Evolutionary conservation across 1,140 invertebrate genomes (phyloP).

Genomic region (Phymastichus coffea): DNA sequence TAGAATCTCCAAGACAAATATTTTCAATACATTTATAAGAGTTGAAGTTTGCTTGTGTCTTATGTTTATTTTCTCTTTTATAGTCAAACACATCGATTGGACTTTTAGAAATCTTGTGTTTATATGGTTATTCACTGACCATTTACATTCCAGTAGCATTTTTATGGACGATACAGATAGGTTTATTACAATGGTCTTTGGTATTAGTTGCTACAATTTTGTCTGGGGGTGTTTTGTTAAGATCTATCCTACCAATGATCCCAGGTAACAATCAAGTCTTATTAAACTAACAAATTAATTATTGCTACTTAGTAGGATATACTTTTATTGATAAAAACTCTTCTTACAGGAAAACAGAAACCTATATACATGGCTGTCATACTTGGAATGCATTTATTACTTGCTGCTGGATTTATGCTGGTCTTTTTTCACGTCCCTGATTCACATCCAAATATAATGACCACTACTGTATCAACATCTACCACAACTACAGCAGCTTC

Average conservation of each 20-base stretch:
- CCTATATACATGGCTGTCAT: slow-evolving; percentile 69
- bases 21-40: background rate
- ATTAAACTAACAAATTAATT: background rate
- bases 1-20: background rate
- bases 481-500: background rate
- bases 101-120: slow-evolving; percentile 82
- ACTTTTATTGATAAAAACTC: background rate
- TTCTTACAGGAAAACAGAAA: slow-evolving; percentile 53
- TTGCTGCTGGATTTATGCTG: slow-evolving; percentile 84
- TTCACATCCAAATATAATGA: background rate
- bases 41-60: too few species aligned
- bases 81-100: slow-evolving; percentile 59
- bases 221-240: slow-evolving; percentile 82
- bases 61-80: too few species aligned
- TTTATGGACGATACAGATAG: slow-evolving; percentile 85
- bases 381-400: slow-evolving; percentile 72
- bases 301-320: slow-evolving; percentile 31
- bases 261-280: slow-evolving; percentile 52
- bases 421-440: slow-evolving; percentile 64
- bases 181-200: slow-evolving; percentile 84
- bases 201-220: slow-evolving; percentile 76
- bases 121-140: slow-evolving; percentile 93
- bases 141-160: slow-evolving; percentile 94
- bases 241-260: slow-evolving; percentile 78
- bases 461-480: background rate